Evolutionary conservation across 2,888 invertebrate species (phyloP).

Genomic region (Callimorpha dominula): DNA sequence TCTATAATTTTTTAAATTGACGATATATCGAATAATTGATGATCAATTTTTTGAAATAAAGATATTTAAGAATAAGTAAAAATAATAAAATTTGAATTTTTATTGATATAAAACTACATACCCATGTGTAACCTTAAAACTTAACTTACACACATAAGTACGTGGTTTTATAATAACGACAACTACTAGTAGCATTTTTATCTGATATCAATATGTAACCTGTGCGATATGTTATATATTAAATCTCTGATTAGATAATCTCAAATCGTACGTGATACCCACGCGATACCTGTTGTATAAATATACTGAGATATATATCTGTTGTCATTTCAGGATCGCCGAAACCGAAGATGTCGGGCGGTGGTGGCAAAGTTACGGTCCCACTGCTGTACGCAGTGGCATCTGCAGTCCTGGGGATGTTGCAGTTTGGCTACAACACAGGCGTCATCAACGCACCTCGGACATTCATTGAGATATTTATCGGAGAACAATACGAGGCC

Average conservation of each 20-base stretch:
- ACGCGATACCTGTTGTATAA: background rate
- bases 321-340: constrained; percentile 64
- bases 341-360: constrained; percentile 68
- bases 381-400: constrained; percentile 88
- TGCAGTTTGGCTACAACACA: constrained; percentile 91
- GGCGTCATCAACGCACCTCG: constrained; percentile 90
- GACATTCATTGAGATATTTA: constrained; percentile 88
- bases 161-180: background rate
- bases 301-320: constrained; percentile 13
- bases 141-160: background rate
- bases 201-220: constrained; percentile 3
- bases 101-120: background rate
- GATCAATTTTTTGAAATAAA: too few relatives aligned
- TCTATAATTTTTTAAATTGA: too few relatives aligned
- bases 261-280: background rate
- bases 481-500: constrained; percentile 84
- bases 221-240: background rate
- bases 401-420: constrained; percentile 90
- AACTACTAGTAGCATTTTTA: background rate
- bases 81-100: too few relatives aligned
- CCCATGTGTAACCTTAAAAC: background rate
- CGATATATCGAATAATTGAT: too few relatives aligned
- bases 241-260: constrained; percentile 7
- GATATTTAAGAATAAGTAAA: too few relatives aligned
- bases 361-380: constrained; percentile 85